phyloP scores from a whole-genome alignment of 2,113 vertebrate species.

The Ailurus styani region DNA sequence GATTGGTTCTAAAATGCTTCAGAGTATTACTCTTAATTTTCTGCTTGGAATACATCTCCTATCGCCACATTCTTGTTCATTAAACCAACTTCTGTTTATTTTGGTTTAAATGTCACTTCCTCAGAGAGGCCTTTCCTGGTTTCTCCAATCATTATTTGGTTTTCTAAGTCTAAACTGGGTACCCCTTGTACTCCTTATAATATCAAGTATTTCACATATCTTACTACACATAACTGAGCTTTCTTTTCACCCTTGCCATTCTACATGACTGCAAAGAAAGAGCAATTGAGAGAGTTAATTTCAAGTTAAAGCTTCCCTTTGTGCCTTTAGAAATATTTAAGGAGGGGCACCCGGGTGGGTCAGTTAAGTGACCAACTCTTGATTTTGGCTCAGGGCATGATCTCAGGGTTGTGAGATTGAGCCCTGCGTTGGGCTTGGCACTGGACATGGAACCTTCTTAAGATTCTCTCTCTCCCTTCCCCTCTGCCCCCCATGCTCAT shows the following conservation, averaged over 20 bases:
- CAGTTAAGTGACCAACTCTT: too few species aligned
- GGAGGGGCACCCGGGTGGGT: neutral
- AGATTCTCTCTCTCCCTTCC: neutral
- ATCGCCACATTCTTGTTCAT: neutral
- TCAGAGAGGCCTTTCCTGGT: neutral
- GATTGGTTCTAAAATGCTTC: neutral
- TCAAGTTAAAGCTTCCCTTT: neutral
- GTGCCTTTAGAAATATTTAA: neutral
- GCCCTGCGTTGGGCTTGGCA: neutral
- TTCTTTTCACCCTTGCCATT: neutral
- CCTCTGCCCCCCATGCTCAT: neutral
- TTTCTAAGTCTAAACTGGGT: neutral
- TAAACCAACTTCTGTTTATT: neutral
- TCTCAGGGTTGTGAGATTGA: neutral
- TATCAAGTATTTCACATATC: neutral
- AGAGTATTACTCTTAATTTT: neutral
- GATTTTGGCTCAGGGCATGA: neutral
- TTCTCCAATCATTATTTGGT: neutral
- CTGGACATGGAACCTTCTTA: neutral
- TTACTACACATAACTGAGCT: neutral
- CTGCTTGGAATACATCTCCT: neutral
- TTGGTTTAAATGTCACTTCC: neutral
- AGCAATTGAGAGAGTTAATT: neutral
- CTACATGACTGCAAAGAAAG: neutral
- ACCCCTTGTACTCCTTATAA: neutral